Percentiles rank a stretch among this genome's conserved stretches.
These are phyloP conservation scores for Scaptomyza flava DNA, from an alignment of 2,888 invertebrate genomes.

Conservation along the genomic window DNA sequence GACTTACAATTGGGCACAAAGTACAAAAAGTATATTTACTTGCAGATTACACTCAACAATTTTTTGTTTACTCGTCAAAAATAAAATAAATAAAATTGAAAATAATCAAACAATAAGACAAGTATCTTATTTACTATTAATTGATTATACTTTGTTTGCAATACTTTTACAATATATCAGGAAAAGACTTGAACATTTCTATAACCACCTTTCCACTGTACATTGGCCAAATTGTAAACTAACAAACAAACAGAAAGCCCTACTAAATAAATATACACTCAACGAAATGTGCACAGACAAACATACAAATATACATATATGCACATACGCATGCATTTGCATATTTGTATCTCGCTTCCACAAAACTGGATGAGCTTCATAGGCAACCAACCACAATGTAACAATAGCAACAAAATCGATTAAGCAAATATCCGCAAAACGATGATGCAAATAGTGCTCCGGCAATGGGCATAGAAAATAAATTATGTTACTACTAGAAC, in stretches of 20 bases:
- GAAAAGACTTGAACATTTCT: conserved; percentile 2
- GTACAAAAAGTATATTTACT: neutral
- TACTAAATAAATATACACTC: conserved; percentile 35
- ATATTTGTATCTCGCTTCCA: conserved; percentile 9
- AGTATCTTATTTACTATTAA: neutral
- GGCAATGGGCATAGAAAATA: conserved; percentile 19
- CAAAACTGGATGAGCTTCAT: conserved; percentile 10
- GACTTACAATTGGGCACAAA: neutral
- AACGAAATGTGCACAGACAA: conserved; percentile 5
- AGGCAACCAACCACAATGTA: conserved; percentile 13
- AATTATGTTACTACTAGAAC: conserved; percentile 34
- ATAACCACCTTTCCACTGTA: conserved; percentile 27
- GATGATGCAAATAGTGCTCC: conserved; percentile 8
- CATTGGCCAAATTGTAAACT: conserved; percentile 41
- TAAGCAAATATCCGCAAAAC: conserved; percentile 54
- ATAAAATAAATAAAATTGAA: neutral
- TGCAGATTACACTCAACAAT: conserved; percentile 3
- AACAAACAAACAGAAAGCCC: conserved; percentile 46
- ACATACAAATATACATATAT: conserved; percentile 20
- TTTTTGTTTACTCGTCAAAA: conserved; percentile 1
- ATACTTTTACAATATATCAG: neutral
- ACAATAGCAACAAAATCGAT: conserved; percentile 54
- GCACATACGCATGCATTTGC: conserved; percentile 25
- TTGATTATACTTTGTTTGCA: conserved; percentile 9
- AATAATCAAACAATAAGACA: conserved; percentile 2